Evolutionary conservation across 2,888 invertebrate species (phyloP), one percentile per base, ranked within the genome.

Genomic region (Perizoma affinitatum): DNA sequence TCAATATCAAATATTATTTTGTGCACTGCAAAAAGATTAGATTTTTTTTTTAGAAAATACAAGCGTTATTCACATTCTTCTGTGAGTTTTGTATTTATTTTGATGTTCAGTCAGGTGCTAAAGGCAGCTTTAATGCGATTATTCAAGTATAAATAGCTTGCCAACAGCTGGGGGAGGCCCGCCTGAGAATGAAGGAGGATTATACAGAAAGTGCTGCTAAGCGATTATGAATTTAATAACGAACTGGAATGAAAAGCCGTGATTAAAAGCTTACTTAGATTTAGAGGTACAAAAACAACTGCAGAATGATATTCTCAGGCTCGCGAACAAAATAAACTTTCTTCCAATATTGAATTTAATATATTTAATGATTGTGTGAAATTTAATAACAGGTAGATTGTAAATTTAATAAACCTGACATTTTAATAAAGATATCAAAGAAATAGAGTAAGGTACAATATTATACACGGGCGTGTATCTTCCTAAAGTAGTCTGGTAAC

Each of bases 141-240:
- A 76, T 70, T 70, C 55, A 36, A 54, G 52, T 68, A 59, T 73
- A 70, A 65, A 22, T 22, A 22, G 22, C 62, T 73, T 53, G 54
- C 52, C 62, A 62, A 69, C 61, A 68, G 63, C 60, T 61, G 44
- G 48, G 22, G 45, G 51, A 58, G 33, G 55, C 54, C 46, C 60
- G 61, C 51, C 53, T 65, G 65, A 66, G 66, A 69, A 62, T 66
- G 63, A 58, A 52, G 75, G 73, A 52, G 76, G 74, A 74, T 78
- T 79, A 74, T 54, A 11, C 60, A 58, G 52, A 69, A 69, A 77
- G 67, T 73, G 69, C 67, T 68, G 66, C 65, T 70, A 67, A 62
- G 76, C 74, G 78, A 79, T 78, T 75, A 74, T 65, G 68, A 75
- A 74, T 74, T 79, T 69, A 72, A 78, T 78, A 74, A 71, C 67